phyloP scores from a whole-genome alignment of 1,140 invertebrate species.

The Drosophila biarmipes region DNA sequence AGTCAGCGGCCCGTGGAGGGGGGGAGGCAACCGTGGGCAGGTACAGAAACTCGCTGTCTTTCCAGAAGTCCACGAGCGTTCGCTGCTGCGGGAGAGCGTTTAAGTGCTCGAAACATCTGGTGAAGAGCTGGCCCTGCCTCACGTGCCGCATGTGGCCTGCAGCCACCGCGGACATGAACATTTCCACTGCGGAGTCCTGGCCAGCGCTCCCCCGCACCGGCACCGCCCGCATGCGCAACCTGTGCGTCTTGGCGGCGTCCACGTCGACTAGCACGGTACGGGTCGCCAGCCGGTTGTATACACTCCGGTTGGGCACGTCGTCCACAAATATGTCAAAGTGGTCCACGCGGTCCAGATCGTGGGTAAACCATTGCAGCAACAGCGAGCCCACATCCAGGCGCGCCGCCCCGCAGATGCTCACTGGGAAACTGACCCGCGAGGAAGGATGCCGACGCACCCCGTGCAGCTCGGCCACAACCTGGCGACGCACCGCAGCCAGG shows the following conservation, averaged over 20 bases:
- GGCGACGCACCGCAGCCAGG: conserved; percentile 28
- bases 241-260: conserved; percentile 33
- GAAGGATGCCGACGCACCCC: conserved; percentile 22
- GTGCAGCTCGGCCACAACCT: conserved; percentile 20
- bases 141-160: conserved; percentile 35
- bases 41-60: conserved; percentile 61
- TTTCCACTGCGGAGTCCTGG: conserved; percentile 27
- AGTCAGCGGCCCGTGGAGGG: background rate
- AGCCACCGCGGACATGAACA: conserved; percentile 43
- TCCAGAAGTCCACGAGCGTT: conserved; percentile 57
- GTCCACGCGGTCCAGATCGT: conserved; percentile 44
- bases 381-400: conserved; percentile 38
- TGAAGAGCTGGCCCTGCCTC: conserved; percentile 35
- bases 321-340: conserved; percentile 64
- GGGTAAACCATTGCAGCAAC: conserved; percentile 49
- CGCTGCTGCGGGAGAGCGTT: conserved; percentile 15
- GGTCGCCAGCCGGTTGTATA: conserved; percentile 34
- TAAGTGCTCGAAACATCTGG: conserved; percentile 15
- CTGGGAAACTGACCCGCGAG: conserved; percentile 34
- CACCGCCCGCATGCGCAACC: conserved; percentile 37
- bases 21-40: conserved; percentile 24
- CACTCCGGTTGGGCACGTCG: conserved; percentile 10
- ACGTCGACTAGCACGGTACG: conserved; percentile 55
- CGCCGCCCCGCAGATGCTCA: conserved; percentile 36
- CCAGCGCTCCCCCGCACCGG: conserved; percentile 13